These are phyloP conservation scores for Micronisus gabar DNA, from an alignment of 2,113 vertebrate species.

Conservation along the genomic window DNA sequence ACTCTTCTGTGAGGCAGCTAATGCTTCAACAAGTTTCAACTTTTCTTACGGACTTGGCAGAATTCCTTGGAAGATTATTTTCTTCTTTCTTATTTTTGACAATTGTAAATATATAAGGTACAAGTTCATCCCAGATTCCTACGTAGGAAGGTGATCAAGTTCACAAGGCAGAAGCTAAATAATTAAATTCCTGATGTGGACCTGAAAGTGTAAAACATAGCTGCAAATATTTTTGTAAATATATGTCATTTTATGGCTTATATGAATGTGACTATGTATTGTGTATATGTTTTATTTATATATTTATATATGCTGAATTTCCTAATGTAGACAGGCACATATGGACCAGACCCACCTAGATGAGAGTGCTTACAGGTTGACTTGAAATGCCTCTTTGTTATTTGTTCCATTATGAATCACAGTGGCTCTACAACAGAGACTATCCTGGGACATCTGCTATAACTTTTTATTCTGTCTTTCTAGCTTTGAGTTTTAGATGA, in stretches of 20 bases:
- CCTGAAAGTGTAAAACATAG: background rate
- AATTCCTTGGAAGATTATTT: background rate
- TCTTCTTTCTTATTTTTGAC: background rate
- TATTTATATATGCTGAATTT: slow-evolving; percentile 73
- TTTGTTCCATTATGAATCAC: background rate
- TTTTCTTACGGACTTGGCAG: background rate
- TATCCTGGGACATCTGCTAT: background rate
- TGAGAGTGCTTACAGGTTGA: background rate
- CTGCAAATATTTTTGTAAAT: slow-evolving; percentile 72
- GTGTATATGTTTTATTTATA: slow-evolving; percentile 75
- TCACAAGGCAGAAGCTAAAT: background rate
- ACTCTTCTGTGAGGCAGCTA: background rate
- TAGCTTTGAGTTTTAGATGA: background rate
- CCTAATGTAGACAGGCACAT: slow-evolving; percentile 49
- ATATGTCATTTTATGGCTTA: slow-evolving; percentile 21
- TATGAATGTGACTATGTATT: slow-evolving; percentile 55
- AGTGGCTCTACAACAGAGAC: background rate
- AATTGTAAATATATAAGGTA: background rate
- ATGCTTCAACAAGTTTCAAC: background rate
- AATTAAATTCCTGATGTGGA: background rate
- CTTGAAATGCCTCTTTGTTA: background rate
- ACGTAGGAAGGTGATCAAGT: background rate
- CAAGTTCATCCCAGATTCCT: background rate
- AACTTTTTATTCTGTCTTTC: background rate
- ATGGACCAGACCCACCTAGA: background rate